Conservation (phyloP, 1,140 invertebrate species). For the Diachasma alloeum region DNA sequence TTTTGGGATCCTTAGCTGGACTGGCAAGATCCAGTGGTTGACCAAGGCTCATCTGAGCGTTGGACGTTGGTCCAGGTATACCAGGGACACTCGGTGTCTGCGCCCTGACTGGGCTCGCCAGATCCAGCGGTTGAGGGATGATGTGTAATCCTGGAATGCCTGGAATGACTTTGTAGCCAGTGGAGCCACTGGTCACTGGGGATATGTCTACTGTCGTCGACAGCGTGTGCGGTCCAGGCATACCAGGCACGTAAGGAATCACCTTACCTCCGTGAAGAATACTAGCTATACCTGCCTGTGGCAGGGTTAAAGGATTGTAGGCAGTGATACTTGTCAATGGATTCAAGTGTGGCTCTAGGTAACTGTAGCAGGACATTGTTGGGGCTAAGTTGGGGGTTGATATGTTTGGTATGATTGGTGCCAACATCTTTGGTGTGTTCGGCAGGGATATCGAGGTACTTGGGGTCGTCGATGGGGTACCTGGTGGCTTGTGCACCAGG, state of each 20-base stretch:
- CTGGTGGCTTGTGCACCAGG: slow-evolving; percentile 69
- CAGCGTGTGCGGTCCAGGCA: slow-evolving; percentile 79
- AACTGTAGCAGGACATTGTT: slow-evolving; percentile 53
- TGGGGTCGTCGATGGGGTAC: slow-evolving; percentile 42
- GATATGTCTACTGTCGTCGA: slow-evolving; percentile 58
- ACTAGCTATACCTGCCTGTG: slow-evolving; percentile 53
- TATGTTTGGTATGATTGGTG: slow-evolving; percentile 68
- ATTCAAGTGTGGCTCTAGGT: slow-evolving; percentile 57
- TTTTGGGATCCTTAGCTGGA: slow-evolving; percentile 46
- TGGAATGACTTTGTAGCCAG: slow-evolving; percentile 52
- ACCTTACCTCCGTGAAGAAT: slow-evolving; percentile 71
- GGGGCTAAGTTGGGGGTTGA: slow-evolving; percentile 69
- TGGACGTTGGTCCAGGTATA: slow-evolving; percentile 33
- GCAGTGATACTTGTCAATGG: slow-evolving; percentile 70
- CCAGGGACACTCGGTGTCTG: slow-evolving; percentile 32
- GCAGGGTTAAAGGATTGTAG: slow-evolving; percentile 74
- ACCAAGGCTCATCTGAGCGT: slow-evolving; percentile 14
- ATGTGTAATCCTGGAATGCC: slow-evolving; percentile 49
- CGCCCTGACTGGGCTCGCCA: slow-evolving; percentile 51
- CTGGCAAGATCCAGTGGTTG: slow-evolving; percentile 50
- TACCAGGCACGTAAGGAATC: slow-evolving; percentile 84
- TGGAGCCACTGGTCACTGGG: slow-evolving; percentile 37
- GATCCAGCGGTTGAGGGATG: slow-evolving; percentile 53
- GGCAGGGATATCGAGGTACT: slow-evolving; percentile 59
- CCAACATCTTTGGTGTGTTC: slow-evolving; percentile 68